phyloP scores from a whole-genome alignment of 2,797 vertebrate species.

The Vespertilio murinus region DNA sequence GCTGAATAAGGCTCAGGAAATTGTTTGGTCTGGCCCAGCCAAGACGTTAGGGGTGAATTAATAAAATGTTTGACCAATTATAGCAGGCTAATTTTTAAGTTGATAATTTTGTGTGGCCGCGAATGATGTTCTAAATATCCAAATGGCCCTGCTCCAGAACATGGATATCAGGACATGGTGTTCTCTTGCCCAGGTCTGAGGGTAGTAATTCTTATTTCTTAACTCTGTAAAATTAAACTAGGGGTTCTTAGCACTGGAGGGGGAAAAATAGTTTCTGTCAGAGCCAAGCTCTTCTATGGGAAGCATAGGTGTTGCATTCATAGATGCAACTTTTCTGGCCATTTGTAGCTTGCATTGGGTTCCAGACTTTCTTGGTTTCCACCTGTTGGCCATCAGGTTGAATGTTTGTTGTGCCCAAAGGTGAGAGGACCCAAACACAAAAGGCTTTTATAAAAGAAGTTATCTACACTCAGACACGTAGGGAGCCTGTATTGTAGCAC shows the following conservation, averaged over 20 bases:
- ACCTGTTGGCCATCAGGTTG: not conserved
- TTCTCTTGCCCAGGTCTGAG: not conserved
- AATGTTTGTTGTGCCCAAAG: not conserved
- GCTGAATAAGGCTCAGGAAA: too few species aligned
- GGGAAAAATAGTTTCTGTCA: not conserved
- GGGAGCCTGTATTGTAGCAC: not conserved
- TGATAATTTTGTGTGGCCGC: too few species aligned
- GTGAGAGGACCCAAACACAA: not conserved
- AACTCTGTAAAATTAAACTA: conserved; percentile 41
- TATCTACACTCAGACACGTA: not conserved
- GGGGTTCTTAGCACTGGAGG: not conserved
- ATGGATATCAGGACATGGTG: too few species aligned
- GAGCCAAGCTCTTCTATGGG: not conserved
- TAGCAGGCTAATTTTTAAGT: too few species aligned
- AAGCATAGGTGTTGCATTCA: not conserved
- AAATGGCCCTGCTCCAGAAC: too few species aligned
- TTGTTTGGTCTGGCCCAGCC: too few species aligned
- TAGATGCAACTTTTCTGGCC: not conserved
- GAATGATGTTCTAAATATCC: too few species aligned
- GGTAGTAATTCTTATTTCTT: not conserved
- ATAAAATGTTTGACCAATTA: too few species aligned
- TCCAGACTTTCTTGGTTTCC: not conserved
- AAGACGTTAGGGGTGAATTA: too few species aligned
- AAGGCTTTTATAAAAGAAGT: not conserved
- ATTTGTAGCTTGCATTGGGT: not conserved